Base-by-base conservation (phyloP, 2,797 vertebrate species). In the Onychomys torridus region DNA sequence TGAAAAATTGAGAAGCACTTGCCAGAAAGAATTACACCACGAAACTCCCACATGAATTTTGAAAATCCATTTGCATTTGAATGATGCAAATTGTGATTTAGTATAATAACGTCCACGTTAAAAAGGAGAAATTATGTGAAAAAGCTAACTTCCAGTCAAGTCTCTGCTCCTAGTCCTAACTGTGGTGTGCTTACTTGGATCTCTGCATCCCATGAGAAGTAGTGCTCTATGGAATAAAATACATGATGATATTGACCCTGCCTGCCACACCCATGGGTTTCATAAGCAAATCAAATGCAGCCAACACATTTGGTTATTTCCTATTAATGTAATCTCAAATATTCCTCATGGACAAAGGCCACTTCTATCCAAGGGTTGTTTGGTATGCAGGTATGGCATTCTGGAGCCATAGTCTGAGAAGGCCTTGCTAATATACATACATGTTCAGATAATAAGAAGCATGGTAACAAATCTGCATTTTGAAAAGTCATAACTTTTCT, bases 11-110 rank as follows among this genome's bases (percentile, higher is more conserved):
- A 97, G 55, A 76, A 93, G 88, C 63, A 83, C 61, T 97, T 94
- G 94, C 89, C 90, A 89, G 81, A 85, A 95, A 96, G 94, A 95
- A 93, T 97, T 95, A 89, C 81, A 76, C 76, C 84, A 83, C 61
- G 75, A 97, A 95, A 81, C 94, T 89, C 91, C 92, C 88, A 94
- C 49, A 63, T 78, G 79, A 85, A 91, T 97, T 90, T 87, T 59
- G 52, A 87, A 92, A 91, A 78, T 76, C 89, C 91, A 95, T 97
- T 97, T 97, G 94, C 97, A 97, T 98, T 95, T 98, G 96, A 98
- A 97, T 97, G 94, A 92, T 94, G 57, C 77, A 97, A 95, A 97
- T 97, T 96, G 23, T 94, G 92, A 94, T 97, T 97, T 93, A 89
- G 96, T 83, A 63, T 97, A 94, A 97, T 94, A 95, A 94, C 94